Percentiles rank a stretch among this genome's conserved stretches.
Conservation (phyloP, 2,888 invertebrate species). For the Parthenolecanium corni region DNA sequence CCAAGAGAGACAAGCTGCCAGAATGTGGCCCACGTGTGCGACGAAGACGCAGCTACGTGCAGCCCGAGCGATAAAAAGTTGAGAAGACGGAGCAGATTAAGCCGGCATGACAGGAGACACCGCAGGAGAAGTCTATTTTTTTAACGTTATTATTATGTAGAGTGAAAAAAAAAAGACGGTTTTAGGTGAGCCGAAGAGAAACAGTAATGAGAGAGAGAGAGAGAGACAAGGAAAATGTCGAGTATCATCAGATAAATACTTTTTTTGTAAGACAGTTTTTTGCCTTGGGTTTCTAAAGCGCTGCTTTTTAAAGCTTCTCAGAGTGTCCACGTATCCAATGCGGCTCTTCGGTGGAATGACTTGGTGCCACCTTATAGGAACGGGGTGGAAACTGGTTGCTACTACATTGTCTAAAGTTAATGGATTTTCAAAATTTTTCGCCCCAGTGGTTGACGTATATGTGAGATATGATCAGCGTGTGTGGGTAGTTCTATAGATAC, state of each 20-base stretch:
- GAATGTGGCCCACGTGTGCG: no score
- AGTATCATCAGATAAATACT: no score
- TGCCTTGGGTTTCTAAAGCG: background rate
- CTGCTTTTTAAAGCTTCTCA: background rate
- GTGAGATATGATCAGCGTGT: no score
- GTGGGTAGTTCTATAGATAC: no score
- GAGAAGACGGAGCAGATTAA: background rate
- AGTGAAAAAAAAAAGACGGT: background rate
- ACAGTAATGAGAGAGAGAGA: no score
- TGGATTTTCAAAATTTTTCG: no score
- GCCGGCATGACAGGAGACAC: slow-evolving; percentile 17
- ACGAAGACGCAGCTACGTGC: background rate
- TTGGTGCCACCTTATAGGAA: no score
- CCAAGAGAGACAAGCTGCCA: background rate
- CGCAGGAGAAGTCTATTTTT: slow-evolving; percentile 18
- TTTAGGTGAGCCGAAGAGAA: background rate
- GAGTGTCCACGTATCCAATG: background rate
- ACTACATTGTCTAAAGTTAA: no score
- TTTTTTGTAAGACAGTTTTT: background rate
- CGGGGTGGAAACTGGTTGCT: no score
- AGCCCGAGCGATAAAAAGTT: background rate
- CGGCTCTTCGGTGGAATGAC: background rate
- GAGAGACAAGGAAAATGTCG: no score
- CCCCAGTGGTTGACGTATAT: no score
- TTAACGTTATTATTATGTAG: slow-evolving; percentile 20